Conservation (phyloP, 2,113 vertebrate genomes). For the Meriones unguiculatus region DNA sequence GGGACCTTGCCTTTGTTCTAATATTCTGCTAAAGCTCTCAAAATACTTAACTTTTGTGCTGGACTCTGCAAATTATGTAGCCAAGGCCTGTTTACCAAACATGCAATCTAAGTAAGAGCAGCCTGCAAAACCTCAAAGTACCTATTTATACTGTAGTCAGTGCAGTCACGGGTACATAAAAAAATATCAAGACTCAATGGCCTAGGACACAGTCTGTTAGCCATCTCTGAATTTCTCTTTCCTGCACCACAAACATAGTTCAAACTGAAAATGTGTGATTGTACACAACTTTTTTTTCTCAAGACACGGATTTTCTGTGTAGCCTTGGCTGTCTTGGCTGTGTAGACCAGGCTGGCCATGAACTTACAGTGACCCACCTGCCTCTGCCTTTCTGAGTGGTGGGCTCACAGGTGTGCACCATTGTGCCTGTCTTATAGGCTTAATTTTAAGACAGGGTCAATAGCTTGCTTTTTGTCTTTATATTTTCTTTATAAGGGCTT, state of each 20-base stretch:
- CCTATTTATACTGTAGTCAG: constrained; percentile 32
- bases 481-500: neutral
- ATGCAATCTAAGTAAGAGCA: constrained; percentile 63
- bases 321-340: too few relatives aligned
- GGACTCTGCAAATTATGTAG: constrained; percentile 39
- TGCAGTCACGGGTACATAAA: constrained; percentile 2
- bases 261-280: constrained; percentile 51
- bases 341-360: too few relatives aligned
- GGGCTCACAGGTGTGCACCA: too few relatives aligned
- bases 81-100: constrained; percentile 48
- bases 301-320: too few relatives aligned
- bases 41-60: too few relatives aligned
- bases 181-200: constrained; percentile 8
- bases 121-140: constrained; percentile 17
- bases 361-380: too few relatives aligned
- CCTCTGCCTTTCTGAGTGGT: too few relatives aligned
- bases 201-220: neutral
- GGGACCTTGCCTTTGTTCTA: neutral
- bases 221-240: constrained; percentile 11
- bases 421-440: neutral
- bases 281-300: too few relatives aligned
- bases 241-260: neutral
- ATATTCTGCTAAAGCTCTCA: too few relatives aligned
- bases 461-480: constrained; percentile 2
- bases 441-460: constrained; percentile 54